A percentile compares a stretch with the other conserved stretches of the same genome.
These are phyloP conservation scores for Noctuana brunneofusca DNA, from an alignment of 2,888 invertebrate species.

Conservation along the genomic window DNA sequence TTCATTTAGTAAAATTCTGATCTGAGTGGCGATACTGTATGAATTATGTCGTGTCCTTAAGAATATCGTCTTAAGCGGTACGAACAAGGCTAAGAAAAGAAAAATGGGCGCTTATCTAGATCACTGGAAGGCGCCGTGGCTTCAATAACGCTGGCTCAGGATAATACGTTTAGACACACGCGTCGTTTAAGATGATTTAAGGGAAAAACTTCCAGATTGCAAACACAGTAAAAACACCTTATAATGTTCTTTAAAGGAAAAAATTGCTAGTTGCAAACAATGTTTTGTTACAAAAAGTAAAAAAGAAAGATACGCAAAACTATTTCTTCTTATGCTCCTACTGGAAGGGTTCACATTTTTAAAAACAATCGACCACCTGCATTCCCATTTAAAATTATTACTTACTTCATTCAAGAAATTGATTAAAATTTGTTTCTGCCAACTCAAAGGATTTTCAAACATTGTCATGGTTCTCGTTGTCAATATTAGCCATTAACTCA, in stretches of 20 bases:
- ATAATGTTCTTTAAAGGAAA: neutral
- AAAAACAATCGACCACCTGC: no score
- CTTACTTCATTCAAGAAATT: no score
- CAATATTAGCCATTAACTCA: no score
- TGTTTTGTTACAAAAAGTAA: no score
- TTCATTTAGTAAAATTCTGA: constrained; percentile 81
- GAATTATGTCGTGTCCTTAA: constrained; percentile 71
- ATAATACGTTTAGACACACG: constrained; percentile 35
- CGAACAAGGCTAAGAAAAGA: constrained; percentile 56
- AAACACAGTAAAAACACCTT: constrained; percentile 23
- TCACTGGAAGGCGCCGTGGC: constrained; percentile 39
- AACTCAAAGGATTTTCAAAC: no score
- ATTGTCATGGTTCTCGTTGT: no score
- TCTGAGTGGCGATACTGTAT: constrained; percentile 72
- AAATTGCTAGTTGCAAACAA: no score
- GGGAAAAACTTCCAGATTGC: constrained; percentile 22
- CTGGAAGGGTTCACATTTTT: no score
- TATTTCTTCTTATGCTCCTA: no score
- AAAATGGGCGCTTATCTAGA: constrained; percentile 62
- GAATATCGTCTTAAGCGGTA: constrained; percentile 64
- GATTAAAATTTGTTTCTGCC: no score
- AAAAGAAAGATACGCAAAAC: no score
- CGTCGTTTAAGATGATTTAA: constrained; percentile 25
- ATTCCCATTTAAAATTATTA: no score
- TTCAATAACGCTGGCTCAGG: constrained; percentile 41